A percentile compares a stretch with the other conserved stretches of the same genome.
Conservation (phyloP, 2,113 vertebrate species). For the Clarias gariepinus region DNA sequence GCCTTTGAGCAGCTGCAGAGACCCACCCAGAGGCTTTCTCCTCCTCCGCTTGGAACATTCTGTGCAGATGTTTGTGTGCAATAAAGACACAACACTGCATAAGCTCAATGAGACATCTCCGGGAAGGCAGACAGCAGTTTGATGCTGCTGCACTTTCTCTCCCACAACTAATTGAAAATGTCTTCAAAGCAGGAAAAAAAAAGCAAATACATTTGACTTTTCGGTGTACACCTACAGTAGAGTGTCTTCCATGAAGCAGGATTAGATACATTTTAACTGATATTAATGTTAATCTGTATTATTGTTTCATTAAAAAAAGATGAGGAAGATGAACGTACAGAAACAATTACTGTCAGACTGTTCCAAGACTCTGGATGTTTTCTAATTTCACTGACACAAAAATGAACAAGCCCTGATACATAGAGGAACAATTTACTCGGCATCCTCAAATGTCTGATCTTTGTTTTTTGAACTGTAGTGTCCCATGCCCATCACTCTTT, state of each 20-base stretch:
- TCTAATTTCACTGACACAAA: conserved; percentile 7
- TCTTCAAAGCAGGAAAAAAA: neutral
- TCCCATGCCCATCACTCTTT: conserved; percentile 15
- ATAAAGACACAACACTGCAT: conserved; percentile 35
- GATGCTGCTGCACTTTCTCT: neutral
- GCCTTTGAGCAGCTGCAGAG: conserved; percentile 48
- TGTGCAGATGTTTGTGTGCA: conserved; percentile 50
- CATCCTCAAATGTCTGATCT: neutral
- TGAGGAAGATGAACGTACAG: neutral
- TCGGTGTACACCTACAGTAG: neutral
- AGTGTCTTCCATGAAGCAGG: neutral
- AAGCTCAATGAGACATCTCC: conserved; percentile 20
- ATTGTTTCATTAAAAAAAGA: neutral
- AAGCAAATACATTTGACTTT: neutral
- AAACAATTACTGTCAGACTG: neutral
- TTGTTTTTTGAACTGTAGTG: neutral
- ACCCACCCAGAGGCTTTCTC: conserved; percentile 46
- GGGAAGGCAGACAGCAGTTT: neutral
- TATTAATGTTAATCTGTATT: neutral
- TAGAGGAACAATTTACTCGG: neutral
- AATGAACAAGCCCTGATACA: neutral
- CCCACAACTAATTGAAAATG: neutral
- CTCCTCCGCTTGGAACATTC: conserved; percentile 47
- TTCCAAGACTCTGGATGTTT: neutral
- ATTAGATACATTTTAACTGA: conserved; percentile 15